These are phyloP conservation scores for Actinernus sp. DNA, from an alignment of 92 coral and sea anemone species.

Conservation along the genomic window DNA sequence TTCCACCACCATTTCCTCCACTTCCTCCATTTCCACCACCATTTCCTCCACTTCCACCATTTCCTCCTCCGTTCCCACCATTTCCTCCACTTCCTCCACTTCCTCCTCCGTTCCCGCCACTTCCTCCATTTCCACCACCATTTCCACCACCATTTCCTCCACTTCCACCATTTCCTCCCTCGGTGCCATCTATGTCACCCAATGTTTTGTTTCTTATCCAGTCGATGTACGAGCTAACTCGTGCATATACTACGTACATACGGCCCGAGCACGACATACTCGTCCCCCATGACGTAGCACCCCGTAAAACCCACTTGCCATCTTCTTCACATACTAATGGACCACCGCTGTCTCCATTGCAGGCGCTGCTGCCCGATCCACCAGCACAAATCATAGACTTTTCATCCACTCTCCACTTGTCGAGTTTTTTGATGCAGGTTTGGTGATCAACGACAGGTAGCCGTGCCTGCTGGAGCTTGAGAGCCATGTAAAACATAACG, in stretches of 20 bases:
- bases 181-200: neutral
- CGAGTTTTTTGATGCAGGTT: neutral
- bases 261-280: constrained; percentile 42
- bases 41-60: neutral
- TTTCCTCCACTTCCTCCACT: neutral
- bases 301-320: constrained; percentile 61
- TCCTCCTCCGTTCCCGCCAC: neutral
- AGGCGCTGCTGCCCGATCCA: constrained; percentile 1
- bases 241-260: constrained; percentile 52
- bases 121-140: too few species aligned
- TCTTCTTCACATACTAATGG: constrained; percentile 44
- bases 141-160: too few species aligned
- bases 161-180: neutral
- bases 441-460: neutral
- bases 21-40: neutral
- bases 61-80: neutral
- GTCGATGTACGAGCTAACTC: constrained; percentile 61
- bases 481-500: neutral
- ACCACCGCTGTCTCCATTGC: constrained; percentile 68
- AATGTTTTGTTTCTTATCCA: constrained; percentile 43
- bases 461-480: neutral
- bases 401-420: neutral
- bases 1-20: neutral
- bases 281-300: constrained; percentile 78
- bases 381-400: neutral